Percentiles rank a stretch among this genome's conserved stretches.
These are phyloP conservation scores for Rachycentron canadum DNA, from an alignment of 2,797 vertebrate genomes.

Conservation along the genomic window DNA sequence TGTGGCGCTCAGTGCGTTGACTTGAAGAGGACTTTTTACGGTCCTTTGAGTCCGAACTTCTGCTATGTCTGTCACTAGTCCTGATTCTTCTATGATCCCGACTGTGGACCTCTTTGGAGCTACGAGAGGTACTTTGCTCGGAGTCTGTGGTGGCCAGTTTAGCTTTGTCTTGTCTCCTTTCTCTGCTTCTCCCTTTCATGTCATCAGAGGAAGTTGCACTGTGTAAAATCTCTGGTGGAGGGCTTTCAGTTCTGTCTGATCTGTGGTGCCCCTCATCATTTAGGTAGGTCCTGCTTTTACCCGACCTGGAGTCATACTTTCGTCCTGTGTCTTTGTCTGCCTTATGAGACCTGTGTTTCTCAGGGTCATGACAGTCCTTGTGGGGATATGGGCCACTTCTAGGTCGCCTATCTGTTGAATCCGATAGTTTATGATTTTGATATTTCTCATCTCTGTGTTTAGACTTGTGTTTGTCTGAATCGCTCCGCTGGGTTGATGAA, in stretches of 20 bases:
- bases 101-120: conserved; percentile 64
- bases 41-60: conserved; percentile 74
- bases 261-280: conserved; percentile 77
- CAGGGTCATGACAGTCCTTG: conserved; percentile 64
- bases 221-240: conserved; percentile 65
- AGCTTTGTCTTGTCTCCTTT: conserved; percentile 45
- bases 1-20: conserved; percentile 54
- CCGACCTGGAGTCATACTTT: conserved; percentile 78
- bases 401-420: conserved; percentile 53
- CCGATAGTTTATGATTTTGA: conserved; percentile 54
- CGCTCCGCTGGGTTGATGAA: conserved; percentile 31
- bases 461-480: conserved; percentile 55
- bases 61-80: conserved; percentile 31
- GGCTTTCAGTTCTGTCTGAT: conserved; percentile 76
- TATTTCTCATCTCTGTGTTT: conserved; percentile 69
- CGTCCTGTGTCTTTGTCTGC: conserved; percentile 76
- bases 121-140: conserved; percentile 19
- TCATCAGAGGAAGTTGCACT: conserved; percentile 31
- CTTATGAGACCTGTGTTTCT: conserved; percentile 77
- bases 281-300: conserved; percentile 53
- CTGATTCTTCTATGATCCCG: conserved; percentile 53
- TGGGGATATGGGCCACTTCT: conserved; percentile 50
- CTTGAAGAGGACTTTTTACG: conserved; percentile 61
- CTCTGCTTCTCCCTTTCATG: conserved; percentile 36
- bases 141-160: conserved; percentile 33